These are phyloP conservation scores for Acipenser transmontanus DNA, from an alignment of 2,797 vertebrate genomes.

Conservation along the genomic window DNA sequence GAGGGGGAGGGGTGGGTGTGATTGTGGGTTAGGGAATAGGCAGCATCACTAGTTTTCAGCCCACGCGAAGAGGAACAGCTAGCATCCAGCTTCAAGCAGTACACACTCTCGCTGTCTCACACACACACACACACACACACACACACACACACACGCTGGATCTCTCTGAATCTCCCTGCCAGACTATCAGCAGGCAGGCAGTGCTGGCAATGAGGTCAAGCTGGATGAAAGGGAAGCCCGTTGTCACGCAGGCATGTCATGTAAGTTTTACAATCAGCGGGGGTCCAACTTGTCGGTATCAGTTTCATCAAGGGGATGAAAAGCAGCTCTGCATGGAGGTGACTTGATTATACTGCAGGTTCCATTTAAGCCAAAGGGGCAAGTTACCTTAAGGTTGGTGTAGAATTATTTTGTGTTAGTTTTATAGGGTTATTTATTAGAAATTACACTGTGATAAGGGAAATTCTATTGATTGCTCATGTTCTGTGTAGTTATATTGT, in stretches of 20 bases:
- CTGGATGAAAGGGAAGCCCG: constrained; percentile 44
- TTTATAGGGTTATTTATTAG: no score
- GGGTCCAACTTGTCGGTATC: no score
- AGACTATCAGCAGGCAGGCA: constrained; percentile 18
- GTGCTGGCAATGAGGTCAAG: constrained; percentile 44
- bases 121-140: constrained; percentile 7
- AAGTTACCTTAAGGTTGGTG: no score
- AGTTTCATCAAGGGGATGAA: no score
- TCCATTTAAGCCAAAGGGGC: no score
- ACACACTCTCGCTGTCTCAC: background rate
- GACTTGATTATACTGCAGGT: no score
- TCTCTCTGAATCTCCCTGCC: constrained; percentile 20
- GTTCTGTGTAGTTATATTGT: no score
- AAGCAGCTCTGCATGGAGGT: no score
- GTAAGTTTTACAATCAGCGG: constrained; percentile 28
- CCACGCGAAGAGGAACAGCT: constrained; percentile 16
- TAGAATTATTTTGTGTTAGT: no score
- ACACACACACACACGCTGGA: constrained; percentile 13
- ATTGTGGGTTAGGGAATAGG: constrained; percentile 17
- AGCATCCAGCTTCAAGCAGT: background rate
- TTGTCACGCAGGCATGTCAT: constrained; percentile 31
- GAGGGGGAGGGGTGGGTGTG: no score
- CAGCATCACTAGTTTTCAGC: constrained; percentile 46
- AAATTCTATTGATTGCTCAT: no score
- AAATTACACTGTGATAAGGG: no score